Conservation (phyloP, 1,140 invertebrate genomes). For the Drosophila kikkawai region DNA sequence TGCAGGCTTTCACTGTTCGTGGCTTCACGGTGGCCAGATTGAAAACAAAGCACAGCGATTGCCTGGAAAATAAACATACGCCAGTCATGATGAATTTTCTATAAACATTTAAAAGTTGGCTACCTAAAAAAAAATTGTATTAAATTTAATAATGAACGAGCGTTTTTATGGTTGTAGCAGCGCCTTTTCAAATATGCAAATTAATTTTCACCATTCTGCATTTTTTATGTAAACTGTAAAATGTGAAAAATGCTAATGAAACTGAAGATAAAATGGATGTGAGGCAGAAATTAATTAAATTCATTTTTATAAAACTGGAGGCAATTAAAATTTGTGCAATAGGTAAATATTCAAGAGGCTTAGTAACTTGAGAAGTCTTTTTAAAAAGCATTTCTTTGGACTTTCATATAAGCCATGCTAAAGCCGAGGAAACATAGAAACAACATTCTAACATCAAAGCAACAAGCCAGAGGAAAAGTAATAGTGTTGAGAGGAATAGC, state of each 20-base stretch:
- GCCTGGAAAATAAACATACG: neutral
- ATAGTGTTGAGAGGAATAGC: constrained; percentile 18
- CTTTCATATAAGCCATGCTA: neutral
- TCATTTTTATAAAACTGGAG: neutral
- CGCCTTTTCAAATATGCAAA: constrained; percentile 32
- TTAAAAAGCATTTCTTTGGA: neutral
- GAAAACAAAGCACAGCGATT: constrained; percentile 16
- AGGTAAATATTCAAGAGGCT: neutral
- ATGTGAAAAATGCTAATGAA: constrained; percentile 23
- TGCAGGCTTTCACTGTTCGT: neutral
- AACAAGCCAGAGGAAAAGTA: neutral
- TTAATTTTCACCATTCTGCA: constrained; percentile 15
- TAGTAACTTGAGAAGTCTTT: neutral
- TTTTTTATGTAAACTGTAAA: constrained; percentile 17
- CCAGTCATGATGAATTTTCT: constrained; percentile 1
- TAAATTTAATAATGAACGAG: constrained; percentile 27
- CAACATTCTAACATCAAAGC: constrained; percentile 23
- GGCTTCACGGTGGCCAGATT: constrained; percentile 13
- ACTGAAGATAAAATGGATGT: neutral
- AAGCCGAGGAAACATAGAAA: neutral
- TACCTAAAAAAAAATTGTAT: constrained; percentile 1
- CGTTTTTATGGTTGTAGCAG: constrained; percentile 21
- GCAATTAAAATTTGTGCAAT: neutral
- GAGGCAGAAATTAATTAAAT: constrained; percentile 16
- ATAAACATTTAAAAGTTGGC: constrained; percentile 6